phyloP scores from a whole-genome alignment of 2,113 vertebrate genomes.

The Rhineura floridana region DNA sequence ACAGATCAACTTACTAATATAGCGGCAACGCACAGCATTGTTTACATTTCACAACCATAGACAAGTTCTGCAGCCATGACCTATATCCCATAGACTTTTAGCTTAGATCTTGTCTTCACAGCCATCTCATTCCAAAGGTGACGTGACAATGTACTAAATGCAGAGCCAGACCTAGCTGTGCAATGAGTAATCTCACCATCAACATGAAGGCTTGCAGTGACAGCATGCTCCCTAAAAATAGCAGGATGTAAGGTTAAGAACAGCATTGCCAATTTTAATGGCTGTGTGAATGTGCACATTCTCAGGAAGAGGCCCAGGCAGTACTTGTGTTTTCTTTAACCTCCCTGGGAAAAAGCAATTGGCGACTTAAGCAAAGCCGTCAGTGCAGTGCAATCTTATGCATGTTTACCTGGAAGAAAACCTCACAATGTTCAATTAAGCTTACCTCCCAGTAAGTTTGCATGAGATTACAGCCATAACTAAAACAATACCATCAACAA shows the following conservation, averaged over 20 bases:
- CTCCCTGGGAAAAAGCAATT: background rate
- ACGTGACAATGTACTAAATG: constrained; percentile 7
- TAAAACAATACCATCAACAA: background rate
- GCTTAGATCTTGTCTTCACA: background rate
- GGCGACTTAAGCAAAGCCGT: background rate
- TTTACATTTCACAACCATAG: constrained; percentile 9
- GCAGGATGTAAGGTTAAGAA: background rate
- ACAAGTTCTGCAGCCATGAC: background rate
- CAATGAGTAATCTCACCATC: background rate
- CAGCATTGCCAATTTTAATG: background rate
- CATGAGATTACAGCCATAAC: background rate
- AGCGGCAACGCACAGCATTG: background rate
- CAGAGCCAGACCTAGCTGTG: background rate
- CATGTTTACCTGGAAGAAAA: background rate
- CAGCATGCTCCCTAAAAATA: constrained; percentile 13
- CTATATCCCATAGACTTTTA: background rate
- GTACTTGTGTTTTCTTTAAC: background rate
- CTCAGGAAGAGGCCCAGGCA: background rate
- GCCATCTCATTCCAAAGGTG: constrained; percentile 10
- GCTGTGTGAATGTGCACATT: background rate
- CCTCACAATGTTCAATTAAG: too few relatives aligned
- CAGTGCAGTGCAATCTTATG: background rate
- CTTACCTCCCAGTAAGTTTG: too few relatives aligned
- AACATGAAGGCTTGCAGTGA: background rate
- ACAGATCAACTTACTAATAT: background rate